phyloP scores from a whole-genome alignment of 2,113 vertebrate species.

The Cololabis saira region DNA sequence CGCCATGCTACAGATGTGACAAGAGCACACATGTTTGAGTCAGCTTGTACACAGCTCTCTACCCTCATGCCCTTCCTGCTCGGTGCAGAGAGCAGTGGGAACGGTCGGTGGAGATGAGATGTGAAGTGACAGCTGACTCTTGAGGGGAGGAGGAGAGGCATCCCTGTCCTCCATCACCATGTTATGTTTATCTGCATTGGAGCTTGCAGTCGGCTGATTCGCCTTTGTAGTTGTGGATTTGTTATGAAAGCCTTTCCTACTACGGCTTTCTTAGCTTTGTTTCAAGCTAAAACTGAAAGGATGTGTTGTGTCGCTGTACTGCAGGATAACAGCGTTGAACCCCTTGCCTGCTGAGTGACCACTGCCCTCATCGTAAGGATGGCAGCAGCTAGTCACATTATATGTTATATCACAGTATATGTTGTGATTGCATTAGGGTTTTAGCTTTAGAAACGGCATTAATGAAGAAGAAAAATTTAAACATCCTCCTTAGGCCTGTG shows the following conservation, averaged over 20 bases:
- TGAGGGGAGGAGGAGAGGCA: conserved; percentile 47
- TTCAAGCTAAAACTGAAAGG: neutral
- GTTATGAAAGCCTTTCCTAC: neutral
- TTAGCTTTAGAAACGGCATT: too few relatives aligned
- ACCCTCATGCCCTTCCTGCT: conserved; percentile 13
- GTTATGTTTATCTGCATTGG: neutral
- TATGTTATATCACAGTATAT: too few relatives aligned
- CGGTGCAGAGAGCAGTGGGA: conserved; percentile 35
- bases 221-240: conserved; percentile 11
- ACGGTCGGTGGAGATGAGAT: conserved; percentile 45
- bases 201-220: conserved; percentile 16
- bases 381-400: too few relatives aligned
- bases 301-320: neutral
- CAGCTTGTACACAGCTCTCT: conserved; percentile 16
- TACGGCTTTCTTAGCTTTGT: neutral
- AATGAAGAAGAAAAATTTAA: too few relatives aligned
- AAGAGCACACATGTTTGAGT: neutral
- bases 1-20: conserved; percentile 23
- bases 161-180: conserved; percentile 1
- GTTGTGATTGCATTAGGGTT: too few relatives aligned
- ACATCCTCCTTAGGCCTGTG: too few relatives aligned
- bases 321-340: too few relatives aligned
- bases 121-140: conserved; percentile 62
- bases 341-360: too few relatives aligned
- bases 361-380: too few relatives aligned